These are phyloP conservation scores for Monarcha castaneiventris DNA, from an alignment of 2,113 vertebrate genomes.

Conservation along the genomic window DNA sequence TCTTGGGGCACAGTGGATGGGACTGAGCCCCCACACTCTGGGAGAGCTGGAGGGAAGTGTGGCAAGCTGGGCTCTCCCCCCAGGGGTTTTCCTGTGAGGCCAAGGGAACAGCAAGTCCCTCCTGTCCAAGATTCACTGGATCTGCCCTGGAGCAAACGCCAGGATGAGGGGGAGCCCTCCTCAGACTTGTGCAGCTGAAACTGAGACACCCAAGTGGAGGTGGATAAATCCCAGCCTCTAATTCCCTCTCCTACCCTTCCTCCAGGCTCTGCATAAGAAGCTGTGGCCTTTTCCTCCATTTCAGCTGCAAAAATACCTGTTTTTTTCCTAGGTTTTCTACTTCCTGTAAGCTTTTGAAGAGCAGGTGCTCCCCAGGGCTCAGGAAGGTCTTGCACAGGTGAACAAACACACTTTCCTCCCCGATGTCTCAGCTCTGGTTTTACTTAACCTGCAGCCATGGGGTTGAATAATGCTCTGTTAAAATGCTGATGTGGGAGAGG, in stretches of 20 bases:
- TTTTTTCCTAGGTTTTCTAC: neutral
- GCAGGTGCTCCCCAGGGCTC: neutral
- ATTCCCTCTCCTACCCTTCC: neutral
- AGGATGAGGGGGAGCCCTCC: neutral
- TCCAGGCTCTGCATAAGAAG: neutral
- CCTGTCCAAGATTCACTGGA: neutral
- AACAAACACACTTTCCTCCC: neutral
- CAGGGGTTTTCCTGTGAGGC: accelerated
- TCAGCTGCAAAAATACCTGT: neutral
- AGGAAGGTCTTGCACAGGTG: neutral
- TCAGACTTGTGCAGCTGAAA: neutral
- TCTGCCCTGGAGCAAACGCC: neutral
- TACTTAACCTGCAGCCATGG: neutral
- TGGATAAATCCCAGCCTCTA: neutral
- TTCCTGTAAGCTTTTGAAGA: neutral
- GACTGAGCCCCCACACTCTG: neutral
- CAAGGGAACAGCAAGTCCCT: neutral
- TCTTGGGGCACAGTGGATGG: accelerated
- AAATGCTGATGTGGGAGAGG: neutral
- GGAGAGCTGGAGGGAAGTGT: accelerated
- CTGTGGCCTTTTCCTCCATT: neutral
- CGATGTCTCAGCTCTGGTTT: neutral
- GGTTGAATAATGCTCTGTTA: neutral
- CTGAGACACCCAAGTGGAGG: neutral
- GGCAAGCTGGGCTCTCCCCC: neutral